Percentiles rank a stretch among this genome's conserved stretches.
Evolutionary conservation across 2,888 invertebrate species (phyloP).

Genomic region (Loripinus fragilis): DNA sequence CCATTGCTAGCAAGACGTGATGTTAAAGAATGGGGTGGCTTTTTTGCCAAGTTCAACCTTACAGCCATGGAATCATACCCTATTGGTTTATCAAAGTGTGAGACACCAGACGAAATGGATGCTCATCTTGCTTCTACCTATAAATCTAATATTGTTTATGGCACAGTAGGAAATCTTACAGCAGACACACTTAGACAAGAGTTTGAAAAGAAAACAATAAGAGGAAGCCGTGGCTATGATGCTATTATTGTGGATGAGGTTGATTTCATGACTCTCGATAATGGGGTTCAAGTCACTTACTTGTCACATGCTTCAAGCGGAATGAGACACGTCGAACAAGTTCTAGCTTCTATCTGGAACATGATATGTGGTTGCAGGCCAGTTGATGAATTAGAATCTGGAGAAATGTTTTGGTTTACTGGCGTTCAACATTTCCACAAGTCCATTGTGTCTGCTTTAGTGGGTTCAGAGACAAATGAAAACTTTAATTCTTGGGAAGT

Average conservation of each 20-base stretch:
- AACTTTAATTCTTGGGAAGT: background rate
- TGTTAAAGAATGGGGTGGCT: constrained; percentile 7
- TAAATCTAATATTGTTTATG: background rate
- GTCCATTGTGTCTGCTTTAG: background rate
- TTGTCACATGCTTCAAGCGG: constrained; percentile 18
- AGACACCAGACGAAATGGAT: background rate
- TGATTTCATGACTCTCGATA: constrained; percentile 22
- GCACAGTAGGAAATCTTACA: constrained; percentile 21
- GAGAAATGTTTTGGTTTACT: background rate
- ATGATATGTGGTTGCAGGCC: background rate
- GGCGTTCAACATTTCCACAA: background rate
- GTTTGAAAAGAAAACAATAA: constrained; percentile 14
- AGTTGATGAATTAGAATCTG: background rate
- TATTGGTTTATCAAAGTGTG: constrained; percentile 5
- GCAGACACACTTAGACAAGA: constrained; percentile 27
- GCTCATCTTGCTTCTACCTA: background rate
- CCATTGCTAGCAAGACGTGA: constrained; percentile 1
- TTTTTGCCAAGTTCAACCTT: background rate
- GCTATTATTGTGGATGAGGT: constrained; percentile 29
- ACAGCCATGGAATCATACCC: background rate
- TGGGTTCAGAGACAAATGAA: background rate
- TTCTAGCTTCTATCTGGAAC: constrained; percentile 27
- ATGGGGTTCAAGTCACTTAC: constrained; percentile 28
- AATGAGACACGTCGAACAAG: constrained; percentile 29
- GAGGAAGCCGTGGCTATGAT: constrained; percentile 11